A percentile compares a stretch with the other conserved stretches of the same genome.
Conservation (phyloP, 2,888 invertebrate species). For the Dasysyrphus albostriatus region DNA sequence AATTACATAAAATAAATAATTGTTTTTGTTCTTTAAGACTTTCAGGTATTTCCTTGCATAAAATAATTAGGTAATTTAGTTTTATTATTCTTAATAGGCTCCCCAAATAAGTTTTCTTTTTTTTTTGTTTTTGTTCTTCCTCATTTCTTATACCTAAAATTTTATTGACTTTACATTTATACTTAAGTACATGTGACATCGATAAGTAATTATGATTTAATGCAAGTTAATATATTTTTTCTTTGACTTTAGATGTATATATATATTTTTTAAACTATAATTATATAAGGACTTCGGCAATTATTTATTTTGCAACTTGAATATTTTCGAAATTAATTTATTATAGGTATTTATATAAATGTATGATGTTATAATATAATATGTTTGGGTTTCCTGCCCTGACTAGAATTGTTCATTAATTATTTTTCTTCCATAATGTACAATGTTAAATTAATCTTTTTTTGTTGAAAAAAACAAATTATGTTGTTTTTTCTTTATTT, state of each 20-base stretch:
- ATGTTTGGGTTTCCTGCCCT: conserved; percentile 19
- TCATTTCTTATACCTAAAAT: conserved; percentile 4
- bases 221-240: conserved; percentile 34
- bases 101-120: conserved; percentile 13
- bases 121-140: background rate
- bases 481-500: conserved; percentile 28
- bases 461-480: no score
- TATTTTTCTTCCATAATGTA: conserved; percentile 11
- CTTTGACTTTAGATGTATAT: background rate
- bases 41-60: conserved; percentile 33
- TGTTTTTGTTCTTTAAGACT: conserved; percentile 31
- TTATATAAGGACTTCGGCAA: conserved; percentile 18
- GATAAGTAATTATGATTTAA: conserved; percentile 58
- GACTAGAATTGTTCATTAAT: conserved; percentile 13
- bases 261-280: background rate
- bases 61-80: conserved; percentile 27
- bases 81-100: conserved; percentile 28
- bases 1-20: conserved; percentile 33
- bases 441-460: conserved; percentile 8
- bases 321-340: conserved; percentile 4
- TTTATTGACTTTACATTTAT: conserved; percentile 14
- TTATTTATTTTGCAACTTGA: conserved; percentile 13
- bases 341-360: background rate
- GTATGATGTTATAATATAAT: conserved; percentile 1
- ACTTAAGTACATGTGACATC: conserved; percentile 54